Evolutionary conservation across 2,888 invertebrate species (phyloP).

Genomic region (Tipula helvola): DNA sequence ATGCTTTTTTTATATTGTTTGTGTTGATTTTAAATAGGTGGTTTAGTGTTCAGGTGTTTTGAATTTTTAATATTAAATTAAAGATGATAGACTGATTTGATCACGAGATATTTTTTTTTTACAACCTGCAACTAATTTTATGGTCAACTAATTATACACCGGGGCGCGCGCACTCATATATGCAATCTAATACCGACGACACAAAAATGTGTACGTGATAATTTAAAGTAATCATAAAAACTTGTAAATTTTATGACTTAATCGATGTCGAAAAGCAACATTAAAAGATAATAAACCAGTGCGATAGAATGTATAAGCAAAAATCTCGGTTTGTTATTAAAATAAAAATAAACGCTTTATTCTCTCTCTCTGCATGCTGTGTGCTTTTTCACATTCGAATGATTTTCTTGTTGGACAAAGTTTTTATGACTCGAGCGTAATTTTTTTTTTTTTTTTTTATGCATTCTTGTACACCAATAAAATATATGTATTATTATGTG

Average conservation of each 20-base stretch:
- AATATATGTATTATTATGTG: not conserved
- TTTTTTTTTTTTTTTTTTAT: not conserved
- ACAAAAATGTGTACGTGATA: not conserved
- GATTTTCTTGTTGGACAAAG: not conserved
- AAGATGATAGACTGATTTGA: not conserved
- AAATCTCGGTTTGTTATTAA: not conserved
- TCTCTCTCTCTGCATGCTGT: not conserved
- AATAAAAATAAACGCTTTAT: not conserved
- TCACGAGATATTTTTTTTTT: not conserved
- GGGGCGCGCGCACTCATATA: not conserved
- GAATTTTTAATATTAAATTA: not conserved
- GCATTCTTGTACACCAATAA: slow-evolving; percentile 4
- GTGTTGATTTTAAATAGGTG: not conserved
- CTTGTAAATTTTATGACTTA: slow-evolving; percentile 4
- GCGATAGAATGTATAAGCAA: not conserved
- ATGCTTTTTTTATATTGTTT: not conserved
- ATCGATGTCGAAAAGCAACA: not conserved
- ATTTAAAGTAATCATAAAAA: not conserved
- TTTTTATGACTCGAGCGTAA: not conserved
- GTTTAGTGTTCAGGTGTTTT: not conserved
- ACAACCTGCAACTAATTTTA: not conserved
- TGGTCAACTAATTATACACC: not conserved
- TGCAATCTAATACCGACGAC: not conserved
- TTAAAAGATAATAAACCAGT: not conserved
- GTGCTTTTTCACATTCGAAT: not conserved